phyloP scores from a whole-genome alignment of 2,113 vertebrate species.

The Turnix velox region DNA sequence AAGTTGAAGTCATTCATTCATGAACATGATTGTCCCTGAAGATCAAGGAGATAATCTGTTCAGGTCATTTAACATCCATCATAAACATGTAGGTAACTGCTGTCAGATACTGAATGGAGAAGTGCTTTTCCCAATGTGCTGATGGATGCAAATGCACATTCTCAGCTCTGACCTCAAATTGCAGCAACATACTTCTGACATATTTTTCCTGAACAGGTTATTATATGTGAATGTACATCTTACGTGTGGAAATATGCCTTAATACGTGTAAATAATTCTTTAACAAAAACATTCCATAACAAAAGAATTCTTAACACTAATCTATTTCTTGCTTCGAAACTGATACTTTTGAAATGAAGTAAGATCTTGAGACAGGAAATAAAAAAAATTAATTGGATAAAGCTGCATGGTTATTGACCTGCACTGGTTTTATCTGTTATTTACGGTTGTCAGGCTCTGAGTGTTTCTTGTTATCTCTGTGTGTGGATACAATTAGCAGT shows the following conservation, averaged over 20 bases:
- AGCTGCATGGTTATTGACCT: neutral
- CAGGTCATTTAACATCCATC: neutral
- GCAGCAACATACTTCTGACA: neutral
- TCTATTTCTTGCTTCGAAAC: neutral
- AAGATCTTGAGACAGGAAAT: neutral
- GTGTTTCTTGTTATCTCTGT: neutral
- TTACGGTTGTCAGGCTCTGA: neutral
- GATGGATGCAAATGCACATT: neutral
- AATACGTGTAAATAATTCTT: neutral
- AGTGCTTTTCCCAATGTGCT: neutral
- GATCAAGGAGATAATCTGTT: neutral
- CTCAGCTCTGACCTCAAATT: neutral
- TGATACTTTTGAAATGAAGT: neutral
- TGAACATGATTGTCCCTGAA: neutral
- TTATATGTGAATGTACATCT: neutral
- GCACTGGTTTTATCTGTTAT: neutral
- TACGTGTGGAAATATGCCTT: neutral
- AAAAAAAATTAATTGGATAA: neutral
- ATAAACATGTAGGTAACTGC: neutral
- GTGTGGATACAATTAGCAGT: neutral
- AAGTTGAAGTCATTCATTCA: neutral
- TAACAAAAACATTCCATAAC: neutral
- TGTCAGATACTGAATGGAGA: neutral
- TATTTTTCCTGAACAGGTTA: neutral
- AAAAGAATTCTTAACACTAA: neutral